Conservation (phyloP, 2,797 vertebrate species). For the Gambelia wislizenii region DNA sequence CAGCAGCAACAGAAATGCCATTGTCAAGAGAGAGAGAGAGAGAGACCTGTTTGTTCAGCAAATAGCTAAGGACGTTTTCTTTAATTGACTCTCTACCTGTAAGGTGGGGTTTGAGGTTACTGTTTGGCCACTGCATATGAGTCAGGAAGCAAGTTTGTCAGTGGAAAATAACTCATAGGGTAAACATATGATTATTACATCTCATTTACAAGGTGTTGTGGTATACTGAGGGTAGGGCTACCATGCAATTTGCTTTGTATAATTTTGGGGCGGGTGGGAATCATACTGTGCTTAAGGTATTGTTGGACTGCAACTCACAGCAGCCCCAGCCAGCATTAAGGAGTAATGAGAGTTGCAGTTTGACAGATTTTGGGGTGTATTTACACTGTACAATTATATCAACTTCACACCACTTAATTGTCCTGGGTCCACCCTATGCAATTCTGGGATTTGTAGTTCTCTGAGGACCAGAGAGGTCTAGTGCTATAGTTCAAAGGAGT, state of each 20-base stretch:
- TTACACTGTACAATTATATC: too few species aligned
- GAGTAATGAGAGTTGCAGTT: too few species aligned
- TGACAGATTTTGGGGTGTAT: too few species aligned
- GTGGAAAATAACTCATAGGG: background rate
- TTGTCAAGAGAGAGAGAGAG: background rate
- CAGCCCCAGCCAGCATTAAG: too few species aligned
- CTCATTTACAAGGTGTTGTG: background rate
- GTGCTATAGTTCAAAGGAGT: too few species aligned
- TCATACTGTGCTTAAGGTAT: too few species aligned
- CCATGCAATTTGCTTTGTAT: background rate
- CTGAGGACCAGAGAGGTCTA: too few species aligned
- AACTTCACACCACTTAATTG: too few species aligned
- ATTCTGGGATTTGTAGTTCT: too few species aligned
- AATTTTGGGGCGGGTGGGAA: background rate
- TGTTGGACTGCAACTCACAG: too few species aligned
- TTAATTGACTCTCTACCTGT: background rate
- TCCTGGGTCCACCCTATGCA: too few species aligned
- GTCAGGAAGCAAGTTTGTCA: background rate
- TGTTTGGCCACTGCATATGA: background rate
- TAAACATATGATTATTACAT: background rate
- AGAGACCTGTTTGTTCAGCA: background rate
- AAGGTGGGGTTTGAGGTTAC: background rate
- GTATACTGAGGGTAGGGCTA: too few species aligned
- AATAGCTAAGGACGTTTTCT: background rate
- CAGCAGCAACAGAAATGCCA: background rate